Evolutionary conservation across 2,797 vertebrate species (phyloP).

Genomic region (Nyctalus aviator): DNA sequence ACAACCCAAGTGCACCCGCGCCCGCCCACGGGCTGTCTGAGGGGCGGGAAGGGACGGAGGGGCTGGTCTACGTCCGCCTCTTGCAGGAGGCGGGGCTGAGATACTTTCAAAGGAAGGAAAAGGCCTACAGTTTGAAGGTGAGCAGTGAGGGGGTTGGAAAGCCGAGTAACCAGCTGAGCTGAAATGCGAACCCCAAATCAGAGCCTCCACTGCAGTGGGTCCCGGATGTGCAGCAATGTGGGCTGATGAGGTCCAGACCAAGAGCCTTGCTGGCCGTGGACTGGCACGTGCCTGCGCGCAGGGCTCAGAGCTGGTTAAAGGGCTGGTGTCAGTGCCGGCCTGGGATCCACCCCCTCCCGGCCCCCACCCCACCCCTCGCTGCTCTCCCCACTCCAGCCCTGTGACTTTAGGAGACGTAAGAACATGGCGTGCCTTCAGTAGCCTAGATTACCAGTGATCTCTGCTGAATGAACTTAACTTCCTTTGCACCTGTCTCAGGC

Average conservation of each 20-base stretch:
- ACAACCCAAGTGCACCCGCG: neutral
- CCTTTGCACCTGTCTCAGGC: neutral
- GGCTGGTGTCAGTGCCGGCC: neutral
- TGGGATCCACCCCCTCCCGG: neutral
- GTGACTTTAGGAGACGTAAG: neutral
- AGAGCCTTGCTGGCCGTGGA: neutral
- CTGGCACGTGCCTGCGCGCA: neutral
- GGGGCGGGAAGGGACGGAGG: neutral
- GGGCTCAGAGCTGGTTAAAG: neutral
- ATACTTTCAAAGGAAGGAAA: neutral
- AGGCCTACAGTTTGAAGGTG: neutral
- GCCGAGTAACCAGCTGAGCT: neutral
- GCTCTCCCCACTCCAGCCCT: neutral
- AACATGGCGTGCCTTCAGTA: neutral
- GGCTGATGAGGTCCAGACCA: neutral
- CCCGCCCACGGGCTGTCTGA: rapidly evolving
- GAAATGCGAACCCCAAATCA: neutral
- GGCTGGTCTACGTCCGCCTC: rapidly evolving
- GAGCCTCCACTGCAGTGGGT: too few relatives aligned
- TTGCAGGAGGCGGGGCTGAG: neutral
- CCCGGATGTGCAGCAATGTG: neutral
- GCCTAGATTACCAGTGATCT: neutral
- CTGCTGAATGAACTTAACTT: neutral
- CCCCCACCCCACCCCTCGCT: neutral
- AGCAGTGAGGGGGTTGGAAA: neutral